Base-by-base conservation (phyloP, 2,888 invertebrate species). In the Trichopria drosophilae region DNA sequence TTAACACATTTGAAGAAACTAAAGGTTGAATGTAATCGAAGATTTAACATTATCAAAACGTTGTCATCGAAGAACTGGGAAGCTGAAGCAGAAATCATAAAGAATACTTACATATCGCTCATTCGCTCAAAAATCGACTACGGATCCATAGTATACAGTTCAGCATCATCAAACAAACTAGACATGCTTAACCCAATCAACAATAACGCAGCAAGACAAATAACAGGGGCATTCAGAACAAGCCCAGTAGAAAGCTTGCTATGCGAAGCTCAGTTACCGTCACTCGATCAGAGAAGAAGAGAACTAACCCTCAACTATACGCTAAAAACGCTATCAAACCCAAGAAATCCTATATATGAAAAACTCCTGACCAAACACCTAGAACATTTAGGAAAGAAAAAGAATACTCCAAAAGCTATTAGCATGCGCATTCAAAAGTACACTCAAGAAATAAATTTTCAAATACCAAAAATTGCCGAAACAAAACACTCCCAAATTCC, bases 1-100 rank as follows among this genome's bases (percentile, higher is more conserved):
- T 49, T n/a, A 32, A 20, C 46, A 3, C 60, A 59, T 20, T 48
- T 61, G 6, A 43, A 24, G n/a, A n/a, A n/a, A n/a, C n/a, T n/a
- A n/a, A n/a, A n/a, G n/a, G n/a, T n/a, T n/a, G n/a, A n/a, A n/a
- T n/a, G n/a, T n/a, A n/a, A n/a, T n/a, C n/a, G n/a, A n/a, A n/a
- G n/a, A n/a, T n/a, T n/a, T n/a, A n/a, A 13, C 15, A 41, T 12
- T 10, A 53, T 9, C 58, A 50, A 53, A 34, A 12, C 3, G 32
- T 19, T 42, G 19, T 9, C 16, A 28, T 23, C 36, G 18, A 37
- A 18, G 15, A 29, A 36, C 19, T 46, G 37, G 37, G 46, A 29
- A 19, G 36, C 46, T 28, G 37, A 46, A 5, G n/a, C 26, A 2
- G 10, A 26, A n/a, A 24, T 46, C 6, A 10, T 46, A 7, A 19